Base-by-base conservation (phyloP, 2,888 invertebrate genomes). In the Polydrusus cervinus region DNA sequence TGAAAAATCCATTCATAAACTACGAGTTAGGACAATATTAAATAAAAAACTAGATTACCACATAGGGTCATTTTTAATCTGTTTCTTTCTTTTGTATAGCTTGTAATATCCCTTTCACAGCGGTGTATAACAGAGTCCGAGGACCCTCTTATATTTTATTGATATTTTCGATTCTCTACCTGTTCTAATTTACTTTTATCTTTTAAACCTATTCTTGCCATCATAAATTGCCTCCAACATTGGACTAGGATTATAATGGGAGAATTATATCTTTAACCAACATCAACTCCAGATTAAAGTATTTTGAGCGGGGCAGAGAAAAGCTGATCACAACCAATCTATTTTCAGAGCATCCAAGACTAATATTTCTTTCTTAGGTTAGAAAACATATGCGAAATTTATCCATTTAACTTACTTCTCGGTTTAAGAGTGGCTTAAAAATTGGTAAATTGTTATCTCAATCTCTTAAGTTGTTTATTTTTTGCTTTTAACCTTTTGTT, bases 161-260 rank as follows among this genome's bases (percentile, higher is more conserved):
- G 72, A 72, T 72, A 72, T 72, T 73, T 76, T 69, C 72, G 65
- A 76, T 74, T 77, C 70, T 73, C 77, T 78, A 75, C 78, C 78
- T 78, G 78, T 71, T 47, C 70, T 78, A 78, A 78, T 78, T 78
- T 78, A 71, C 73, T 75, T 74, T 75, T 75, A 78, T 78, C 78
- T 75, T 69, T 70, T 73, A 49, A 73, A 72, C 65, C 78, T 78
- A 73, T 73, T 75, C 78, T 66, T 67, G 70, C 66, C 13, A 75
- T 75, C 75, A 75, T 75, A 78, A 78, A 78, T 75, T 61, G 64
- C 34, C 57, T 61, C 38, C 55, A 74, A 75, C 70, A 66, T 65
- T 60, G 73, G 53, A 65, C 78, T 66, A 70, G 75, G 72, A 78
- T 78, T 78, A 75, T 72, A 78, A 75, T 78, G 73, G 65, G 66